phyloP scores from a whole-genome alignment of 2,113 vertebrate genomes.

The Bubo bubo region DNA sequence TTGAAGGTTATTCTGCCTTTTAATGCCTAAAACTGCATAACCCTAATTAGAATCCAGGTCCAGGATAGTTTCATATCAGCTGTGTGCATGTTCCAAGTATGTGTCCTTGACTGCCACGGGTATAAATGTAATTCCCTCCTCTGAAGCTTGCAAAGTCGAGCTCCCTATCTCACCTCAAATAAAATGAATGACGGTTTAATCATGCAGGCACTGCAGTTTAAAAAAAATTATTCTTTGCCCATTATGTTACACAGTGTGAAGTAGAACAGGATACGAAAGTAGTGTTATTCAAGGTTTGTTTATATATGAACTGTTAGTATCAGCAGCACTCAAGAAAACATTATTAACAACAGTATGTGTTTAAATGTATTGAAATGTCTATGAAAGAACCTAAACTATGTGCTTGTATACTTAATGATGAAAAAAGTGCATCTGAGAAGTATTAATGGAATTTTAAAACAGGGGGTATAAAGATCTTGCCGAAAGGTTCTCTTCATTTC shows the following conservation, averaged over 20 bases:
- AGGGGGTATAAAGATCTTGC: neutral
- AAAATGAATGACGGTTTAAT: neutral
- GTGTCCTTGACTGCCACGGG: neutral
- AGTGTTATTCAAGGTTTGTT: neutral
- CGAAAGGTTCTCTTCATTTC: neutral
- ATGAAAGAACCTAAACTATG: neutral
- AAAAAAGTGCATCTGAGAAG: neutral
- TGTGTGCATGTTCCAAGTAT: neutral
- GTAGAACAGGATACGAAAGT: neutral
- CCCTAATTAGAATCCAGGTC: neutral
- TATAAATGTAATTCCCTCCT: neutral
- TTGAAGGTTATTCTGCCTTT: neutral
- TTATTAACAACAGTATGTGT: neutral
- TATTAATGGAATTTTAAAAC: neutral
- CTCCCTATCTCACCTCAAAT: neutral
- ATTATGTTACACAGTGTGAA: neutral
- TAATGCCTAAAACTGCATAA: neutral
- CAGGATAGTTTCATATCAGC: neutral
- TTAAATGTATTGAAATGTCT: neutral
- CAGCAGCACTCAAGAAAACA: neutral
- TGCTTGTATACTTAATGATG: neutral
- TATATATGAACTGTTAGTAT: neutral
- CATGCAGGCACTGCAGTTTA: neutral
- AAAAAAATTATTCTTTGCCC: neutral
- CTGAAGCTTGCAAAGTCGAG: neutral